Base-by-base conservation (phyloP, 1,140 invertebrate species). In the Diabrotica virgifera region DNA sequence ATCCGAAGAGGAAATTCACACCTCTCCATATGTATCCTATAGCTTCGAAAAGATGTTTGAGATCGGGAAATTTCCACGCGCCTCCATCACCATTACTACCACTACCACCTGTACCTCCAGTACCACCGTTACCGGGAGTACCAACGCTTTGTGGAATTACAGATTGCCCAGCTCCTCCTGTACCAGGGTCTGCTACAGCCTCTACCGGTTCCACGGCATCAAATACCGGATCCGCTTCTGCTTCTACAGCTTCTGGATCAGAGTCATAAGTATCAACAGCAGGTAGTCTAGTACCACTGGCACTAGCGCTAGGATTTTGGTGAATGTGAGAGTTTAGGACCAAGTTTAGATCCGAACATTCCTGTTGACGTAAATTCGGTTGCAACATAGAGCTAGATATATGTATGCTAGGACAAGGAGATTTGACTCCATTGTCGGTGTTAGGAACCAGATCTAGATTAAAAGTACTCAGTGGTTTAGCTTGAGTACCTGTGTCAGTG, bases 41-140 rank as follows among this genome's bases (percentile, higher is more conserved):
- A n/a, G 77, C 63, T 62, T 72, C 70, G 14, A 74, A 70, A 36
- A 78, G 37, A 10, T 70, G 71, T 70, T 76, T 76, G 35, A 77
- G 59, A 66, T 76, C 72, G 5, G 76, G 76, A 52, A 76, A 66
- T 36, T 62, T 59, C 5, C 72, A 69, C n/a, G 69, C 65, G 36
- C 52, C 59, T 38, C 60, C 78, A 59, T 79, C 80, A 12, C 82
- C 82, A 36, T 76, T 78, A 12, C 70, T 64, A 40, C 71, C 59
- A 36, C 64, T 63, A 62, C 77, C 78, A 5, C 82, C 79, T 61
- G 79, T 78, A 8, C 80, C 80, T 11, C 79, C 80, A n/a, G 58
- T 61, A 12, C 59, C 61, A 11, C 71, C 70, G n/a, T 65, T 62
- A 62, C 76, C 78, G 5, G 82, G 80, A 71, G 79, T 78, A 52